Base-by-base conservation (phyloP, 1,140 invertebrate species). In the Antheraea pernyi region DNA sequence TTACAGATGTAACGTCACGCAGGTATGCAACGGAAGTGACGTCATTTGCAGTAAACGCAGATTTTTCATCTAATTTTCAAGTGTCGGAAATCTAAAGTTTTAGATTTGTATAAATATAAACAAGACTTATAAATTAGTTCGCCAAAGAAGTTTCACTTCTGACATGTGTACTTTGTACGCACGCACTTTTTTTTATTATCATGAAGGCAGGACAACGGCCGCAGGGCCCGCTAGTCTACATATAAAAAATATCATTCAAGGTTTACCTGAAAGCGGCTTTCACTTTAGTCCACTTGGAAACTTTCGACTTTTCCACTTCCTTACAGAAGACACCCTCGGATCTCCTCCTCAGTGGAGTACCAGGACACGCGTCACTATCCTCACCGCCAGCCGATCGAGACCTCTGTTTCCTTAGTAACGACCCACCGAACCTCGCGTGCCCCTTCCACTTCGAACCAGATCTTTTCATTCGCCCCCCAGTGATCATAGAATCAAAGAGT, bases 221-320 rank as follows among this genome's bases (percentile, higher is more conserved):
- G n/a, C n/a, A n/a, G n/a, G n/a, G n/a, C n/a, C n/a, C n/a, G n/a
- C n/a, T n/a, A n/a, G n/a, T 53, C 0, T 53, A 53, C 46, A 2
- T 16, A 6, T 13, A 53, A 13, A 13, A 16, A 53, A 16, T 16
- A 13, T 11, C 3, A 42, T 42, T 42, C 39, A 22, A 0, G 8
- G 81, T 80, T 95, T 94, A 97, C 78, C 95, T 95, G 73, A 97
- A 96, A 11, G 96, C 96, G 19, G 96, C 96, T 86, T 97, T 97
- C 9, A 97, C 96, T 84, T 95, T 95, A 2, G 95, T 97, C 96
- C 96, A 97, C 78, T 97, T 96, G 0, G 96, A 97, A 9, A 96
- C 93, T 84, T 96, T 92, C 0, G 91, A 85, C 68, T 92, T 92
- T 19, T 92, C 89, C 0, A 92, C 89, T 74, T 88, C 89, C 67